These are phyloP conservation scores for Phoenoteleia sp. DNA, from an alignment of 2,888 invertebrate genomes.

Conservation along the genomic window DNA sequence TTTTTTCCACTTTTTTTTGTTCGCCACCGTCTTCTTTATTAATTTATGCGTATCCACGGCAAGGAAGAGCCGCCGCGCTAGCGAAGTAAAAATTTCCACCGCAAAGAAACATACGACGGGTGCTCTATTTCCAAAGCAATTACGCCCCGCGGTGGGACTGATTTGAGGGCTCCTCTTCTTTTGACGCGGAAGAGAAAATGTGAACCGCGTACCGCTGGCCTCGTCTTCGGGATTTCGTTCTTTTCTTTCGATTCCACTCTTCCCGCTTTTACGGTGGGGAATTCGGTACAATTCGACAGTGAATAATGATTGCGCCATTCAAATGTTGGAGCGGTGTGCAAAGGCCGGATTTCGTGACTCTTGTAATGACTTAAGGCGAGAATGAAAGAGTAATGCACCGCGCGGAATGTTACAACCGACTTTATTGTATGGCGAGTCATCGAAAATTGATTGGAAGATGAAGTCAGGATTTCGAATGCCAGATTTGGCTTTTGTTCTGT, in stretches of 20 bases:
- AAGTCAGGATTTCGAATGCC: background rate
- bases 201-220: background rate
- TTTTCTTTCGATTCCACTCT: background rate
- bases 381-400: background rate
- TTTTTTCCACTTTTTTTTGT: slow-evolving; percentile 18
- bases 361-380: slow-evolving; percentile 29
- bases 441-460: slow-evolving; percentile 21
- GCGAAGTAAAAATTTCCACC: slow-evolving; percentile 4
- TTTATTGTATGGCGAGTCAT: background rate
- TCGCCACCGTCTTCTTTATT: slow-evolving; percentile 34
- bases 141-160: slow-evolving; percentile 31
- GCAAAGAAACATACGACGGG: slow-evolving; percentile 29
- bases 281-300: background rate
- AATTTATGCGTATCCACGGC: slow-evolving; percentile 64
- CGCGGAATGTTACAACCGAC: background rate
- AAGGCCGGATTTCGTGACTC: slow-evolving; percentile 13
- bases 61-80: slow-evolving; percentile 41
- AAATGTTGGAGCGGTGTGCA: background rate
- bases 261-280: background rate
- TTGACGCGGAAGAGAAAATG: slow-evolving; percentile 9
- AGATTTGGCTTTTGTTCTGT: background rate
- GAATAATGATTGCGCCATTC: slow-evolving; percentile 50
- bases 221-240: slow-evolving; percentile 20
- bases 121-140: slow-evolving; percentile 30
- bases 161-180: slow-evolving; percentile 38